These are phyloP conservation scores for Cephus spinipes DNA, from an alignment of 2,888 invertebrate species.

Conservation along the genomic window DNA sequence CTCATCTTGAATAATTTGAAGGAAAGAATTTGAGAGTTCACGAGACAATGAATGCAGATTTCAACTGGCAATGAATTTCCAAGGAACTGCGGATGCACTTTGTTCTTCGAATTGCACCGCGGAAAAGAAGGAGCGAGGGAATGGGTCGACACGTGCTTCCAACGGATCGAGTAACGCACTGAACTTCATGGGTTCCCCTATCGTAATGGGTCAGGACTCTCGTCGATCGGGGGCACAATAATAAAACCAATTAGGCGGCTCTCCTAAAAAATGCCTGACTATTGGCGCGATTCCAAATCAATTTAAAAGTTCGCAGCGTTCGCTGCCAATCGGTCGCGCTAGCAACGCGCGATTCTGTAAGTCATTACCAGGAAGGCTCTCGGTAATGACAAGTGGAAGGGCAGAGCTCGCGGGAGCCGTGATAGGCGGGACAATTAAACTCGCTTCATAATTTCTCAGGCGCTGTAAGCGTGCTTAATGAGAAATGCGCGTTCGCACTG, in stretches of 20 bases:
- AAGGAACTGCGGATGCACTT: no score
- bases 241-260: slow-evolving; percentile 61
- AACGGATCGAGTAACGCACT: not conserved
- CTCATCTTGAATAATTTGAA: no score
- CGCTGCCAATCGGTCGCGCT: slow-evolving; percentile 46
- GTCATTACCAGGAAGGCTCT: slow-evolving; percentile 47
- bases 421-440: slow-evolving; percentile 48
- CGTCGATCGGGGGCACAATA: slow-evolving; percentile 32
- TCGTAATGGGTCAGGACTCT: not conserved
- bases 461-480: slow-evolving; percentile 45
- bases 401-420: slow-evolving; percentile 18
- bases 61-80: no score
- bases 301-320: slow-evolving; percentile 60
- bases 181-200: not conserved
- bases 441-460: slow-evolving; percentile 49
- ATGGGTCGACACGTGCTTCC: not conserved
- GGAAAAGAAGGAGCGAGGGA: not conserved
- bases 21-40: no score
- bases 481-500: slow-evolving; percentile 49
- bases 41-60: no score
- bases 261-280: slow-evolving; percentile 46
- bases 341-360: slow-evolving; percentile 48
- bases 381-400: slow-evolving; percentile 35
- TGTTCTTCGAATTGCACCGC: no score
- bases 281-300: slow-evolving; percentile 64